Conservation (phyloP, 2,888 invertebrate species). For the Morpho helenor region DNA sequence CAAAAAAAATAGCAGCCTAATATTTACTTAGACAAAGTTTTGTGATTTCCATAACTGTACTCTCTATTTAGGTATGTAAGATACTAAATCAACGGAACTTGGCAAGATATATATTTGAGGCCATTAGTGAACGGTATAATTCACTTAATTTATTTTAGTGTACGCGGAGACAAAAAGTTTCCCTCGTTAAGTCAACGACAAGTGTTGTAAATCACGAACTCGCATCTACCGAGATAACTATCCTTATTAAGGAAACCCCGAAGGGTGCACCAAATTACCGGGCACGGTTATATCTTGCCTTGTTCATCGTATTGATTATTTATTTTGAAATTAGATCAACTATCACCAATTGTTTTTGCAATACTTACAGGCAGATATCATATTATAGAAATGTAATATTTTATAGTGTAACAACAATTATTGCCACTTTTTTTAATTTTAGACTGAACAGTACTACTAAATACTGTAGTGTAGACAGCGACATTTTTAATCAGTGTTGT, state of each 20-base stretch:
- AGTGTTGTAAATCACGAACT: constrained; percentile 62
- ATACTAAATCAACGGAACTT: constrained; percentile 8
- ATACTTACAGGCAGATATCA: no score
- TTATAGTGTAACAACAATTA: no score
- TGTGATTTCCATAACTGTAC: no score
- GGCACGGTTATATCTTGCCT: constrained; percentile 33
- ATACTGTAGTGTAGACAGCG: no score
- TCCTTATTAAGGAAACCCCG: constrained; percentile 52
- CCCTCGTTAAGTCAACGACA: constrained; percentile 63
- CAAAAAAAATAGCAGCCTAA: no score
- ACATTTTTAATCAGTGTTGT: no score
- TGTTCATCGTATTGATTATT: constrained; percentile 24
- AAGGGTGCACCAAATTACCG: constrained; percentile 37
- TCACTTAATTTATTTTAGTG: constrained; percentile 59
- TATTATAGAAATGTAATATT: no score
- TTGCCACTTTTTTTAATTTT: no score
- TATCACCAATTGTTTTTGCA: no score
- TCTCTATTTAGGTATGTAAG: background rate
- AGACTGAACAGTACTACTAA: no score
- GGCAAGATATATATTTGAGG: constrained; percentile 17
- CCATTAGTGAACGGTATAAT: constrained; percentile 43
- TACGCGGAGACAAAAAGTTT: constrained; percentile 59
- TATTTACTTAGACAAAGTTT: no score
- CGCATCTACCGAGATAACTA: constrained; percentile 61
- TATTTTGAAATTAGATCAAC: background rate